Evolutionary conservation across 1,140 invertebrate genomes (phyloP).

Genomic region (Lepidurus apus): DNA sequence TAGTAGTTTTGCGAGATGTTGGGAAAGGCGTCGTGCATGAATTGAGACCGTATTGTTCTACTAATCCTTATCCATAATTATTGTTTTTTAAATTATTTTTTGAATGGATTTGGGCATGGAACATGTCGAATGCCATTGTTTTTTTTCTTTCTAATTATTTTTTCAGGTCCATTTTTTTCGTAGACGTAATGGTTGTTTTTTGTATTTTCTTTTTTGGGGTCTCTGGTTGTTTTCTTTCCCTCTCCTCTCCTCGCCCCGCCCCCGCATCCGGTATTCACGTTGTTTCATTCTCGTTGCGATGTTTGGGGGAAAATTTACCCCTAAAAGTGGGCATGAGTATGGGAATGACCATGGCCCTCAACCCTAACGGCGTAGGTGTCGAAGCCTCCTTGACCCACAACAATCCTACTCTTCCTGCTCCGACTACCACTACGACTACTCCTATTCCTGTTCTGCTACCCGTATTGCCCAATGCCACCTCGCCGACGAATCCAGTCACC

Average conservation of each 20-base stretch:
- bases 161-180: conserved; percentile 26
- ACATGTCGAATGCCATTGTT: conserved; percentile 21
- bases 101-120: not conserved
- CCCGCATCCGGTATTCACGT: conserved; percentile 6
- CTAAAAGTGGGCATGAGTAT: conserved; percentile 29
- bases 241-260: not conserved
- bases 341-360: conserved; percentile 34
- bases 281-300: conserved; percentile 5
- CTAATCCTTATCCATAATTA: too few relatives aligned
- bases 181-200: conserved; percentile 25
- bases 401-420: conserved; percentile 21
- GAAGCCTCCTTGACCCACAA: conserved; percentile 27
- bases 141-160: conserved; percentile 28
- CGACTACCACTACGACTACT: conserved; percentile 15
- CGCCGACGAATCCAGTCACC: conserved; percentile 27
- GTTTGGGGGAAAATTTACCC: not conserved
- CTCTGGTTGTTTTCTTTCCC: conserved; percentile 25
- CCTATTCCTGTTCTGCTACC: not conserved
- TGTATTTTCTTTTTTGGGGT: conserved; percentile 15
- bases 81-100: not conserved
- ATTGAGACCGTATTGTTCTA: too few relatives aligned
- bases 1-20: not conserved
- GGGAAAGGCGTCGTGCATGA: not conserved
- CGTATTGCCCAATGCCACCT: not conserved
- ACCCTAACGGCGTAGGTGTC: conserved; percentile 34